Evolutionary conservation across 2,113 vertebrate species (phyloP).

Genomic region (Strigops habroptila): DNA sequence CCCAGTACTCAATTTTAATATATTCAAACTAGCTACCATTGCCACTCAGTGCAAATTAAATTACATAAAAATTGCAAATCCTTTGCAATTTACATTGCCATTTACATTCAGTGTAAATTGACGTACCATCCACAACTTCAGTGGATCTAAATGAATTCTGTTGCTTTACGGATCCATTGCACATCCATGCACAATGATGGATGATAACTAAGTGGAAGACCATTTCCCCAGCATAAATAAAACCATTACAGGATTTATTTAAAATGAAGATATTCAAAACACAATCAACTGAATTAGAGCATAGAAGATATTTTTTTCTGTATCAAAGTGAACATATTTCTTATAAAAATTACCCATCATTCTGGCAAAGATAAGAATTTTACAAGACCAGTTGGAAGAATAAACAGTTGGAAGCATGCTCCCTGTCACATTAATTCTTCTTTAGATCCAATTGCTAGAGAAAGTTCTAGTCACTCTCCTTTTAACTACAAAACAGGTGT

Average conservation of each 20-base stretch:
- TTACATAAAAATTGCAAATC: not conserved
- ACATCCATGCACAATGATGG: no score
- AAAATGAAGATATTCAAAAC: not conserved
- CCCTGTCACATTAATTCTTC: not conserved
- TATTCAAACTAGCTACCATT: not conserved
- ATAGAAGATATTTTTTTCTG: not conserved
- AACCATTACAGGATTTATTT: not conserved
- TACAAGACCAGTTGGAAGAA: not conserved
- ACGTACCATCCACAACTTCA: not conserved
- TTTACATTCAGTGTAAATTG: not conserved
- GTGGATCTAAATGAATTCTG: not conserved
- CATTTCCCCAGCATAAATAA: not conserved
- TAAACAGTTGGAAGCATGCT: not conserved
- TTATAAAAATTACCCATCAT: not conserved
- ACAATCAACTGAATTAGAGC: not conserved
- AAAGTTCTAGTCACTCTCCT: not conserved
- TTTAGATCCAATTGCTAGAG: not conserved
- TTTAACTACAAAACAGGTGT: not conserved
- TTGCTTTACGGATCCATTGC: not conserved
- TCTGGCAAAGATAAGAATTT: not conserved
- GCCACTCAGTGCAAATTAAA: not conserved
- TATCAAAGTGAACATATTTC: not conserved
- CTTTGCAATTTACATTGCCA: not conserved
- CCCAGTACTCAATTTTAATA: not conserved
- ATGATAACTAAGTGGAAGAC: not conserved